These are phyloP conservation scores for Sula dactylatra DNA, from an alignment of 2,113 vertebrate species.

Conservation along the genomic window DNA sequence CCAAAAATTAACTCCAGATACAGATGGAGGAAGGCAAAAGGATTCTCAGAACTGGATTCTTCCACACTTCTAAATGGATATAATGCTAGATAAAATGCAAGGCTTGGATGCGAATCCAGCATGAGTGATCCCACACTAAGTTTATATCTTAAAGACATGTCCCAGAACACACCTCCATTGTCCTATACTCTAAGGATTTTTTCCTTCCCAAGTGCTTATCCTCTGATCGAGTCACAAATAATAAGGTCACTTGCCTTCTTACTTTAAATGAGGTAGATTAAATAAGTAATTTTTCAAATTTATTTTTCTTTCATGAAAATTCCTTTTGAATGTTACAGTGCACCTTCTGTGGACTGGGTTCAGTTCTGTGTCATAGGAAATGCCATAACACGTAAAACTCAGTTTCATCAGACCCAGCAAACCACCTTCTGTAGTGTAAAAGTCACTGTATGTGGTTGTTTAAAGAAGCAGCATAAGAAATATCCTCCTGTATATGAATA, in stretches of 20 bases:
- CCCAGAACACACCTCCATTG: background rate
- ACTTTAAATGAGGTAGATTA: background rate
- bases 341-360: background rate
- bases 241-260: background rate
- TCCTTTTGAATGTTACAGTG: background rate
- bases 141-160: background rate
- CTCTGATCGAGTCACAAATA: background rate
- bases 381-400: background rate
- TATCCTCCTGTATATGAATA: background rate
- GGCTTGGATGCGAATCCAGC: background rate
- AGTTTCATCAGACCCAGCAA: background rate
- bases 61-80: background rate
- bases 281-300: rapidly evolving
- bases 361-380: background rate
- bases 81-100: background rate
- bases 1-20: background rate
- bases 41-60: background rate
- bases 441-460: background rate
- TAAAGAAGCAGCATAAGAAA: background rate
- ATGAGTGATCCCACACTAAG: background rate
- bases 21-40: background rate
- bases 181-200: background rate
- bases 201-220: background rate
- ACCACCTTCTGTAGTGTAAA: background rate
- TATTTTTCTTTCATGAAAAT: background rate